phyloP scores from a whole-genome alignment of 2,113 vertebrate species.

The Scalopus aquaticus region DNA sequence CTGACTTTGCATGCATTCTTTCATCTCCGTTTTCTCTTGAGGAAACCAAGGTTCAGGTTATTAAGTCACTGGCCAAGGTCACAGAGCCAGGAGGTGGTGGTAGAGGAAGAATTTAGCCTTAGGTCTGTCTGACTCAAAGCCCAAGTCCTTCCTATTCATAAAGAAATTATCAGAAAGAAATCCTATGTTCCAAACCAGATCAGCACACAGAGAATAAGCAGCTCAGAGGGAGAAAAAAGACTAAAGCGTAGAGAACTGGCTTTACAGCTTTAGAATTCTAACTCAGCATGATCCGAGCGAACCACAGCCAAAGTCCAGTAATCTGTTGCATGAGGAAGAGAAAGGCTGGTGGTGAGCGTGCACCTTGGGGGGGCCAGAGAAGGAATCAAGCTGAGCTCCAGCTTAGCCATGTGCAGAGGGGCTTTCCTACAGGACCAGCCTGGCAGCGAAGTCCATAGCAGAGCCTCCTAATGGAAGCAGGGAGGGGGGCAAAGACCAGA shows the following conservation, averaged over 20 bases:
- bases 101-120: not conserved
- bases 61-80: not conserved
- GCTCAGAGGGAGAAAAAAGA: not conserved
- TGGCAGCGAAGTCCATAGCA: not conserved
- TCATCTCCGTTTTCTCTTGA: not conserved
- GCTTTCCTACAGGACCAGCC: not conserved
- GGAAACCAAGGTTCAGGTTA: not conserved
- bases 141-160: slow-evolving; percentile 37
- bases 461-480: not conserved
- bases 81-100: not conserved
- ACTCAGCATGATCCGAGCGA: slow-evolving; percentile 4
- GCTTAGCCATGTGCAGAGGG: not conserved
- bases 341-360: not conserved
- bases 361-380: not conserved
- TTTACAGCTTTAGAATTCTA: slow-evolving; percentile 62
- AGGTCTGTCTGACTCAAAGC: slow-evolving; percentile 8
- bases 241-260: slow-evolving; percentile 15
- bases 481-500: not conserved
- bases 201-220: slow-evolving; percentile 19
- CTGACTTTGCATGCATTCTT: not conserved
- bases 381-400: slow-evolving; percentile 48
- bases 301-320: not conserved
- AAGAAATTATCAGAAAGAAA: slow-evolving; percentile 59
- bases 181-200: slow-evolving; percentile 16
- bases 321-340: slow-evolving; percentile 33